Evolutionary conservation across 2,888 invertebrate genomes (phyloP), one percentile per base, ranked within the genome.

Genomic region (Caenorhabditis wallacei): DNA sequence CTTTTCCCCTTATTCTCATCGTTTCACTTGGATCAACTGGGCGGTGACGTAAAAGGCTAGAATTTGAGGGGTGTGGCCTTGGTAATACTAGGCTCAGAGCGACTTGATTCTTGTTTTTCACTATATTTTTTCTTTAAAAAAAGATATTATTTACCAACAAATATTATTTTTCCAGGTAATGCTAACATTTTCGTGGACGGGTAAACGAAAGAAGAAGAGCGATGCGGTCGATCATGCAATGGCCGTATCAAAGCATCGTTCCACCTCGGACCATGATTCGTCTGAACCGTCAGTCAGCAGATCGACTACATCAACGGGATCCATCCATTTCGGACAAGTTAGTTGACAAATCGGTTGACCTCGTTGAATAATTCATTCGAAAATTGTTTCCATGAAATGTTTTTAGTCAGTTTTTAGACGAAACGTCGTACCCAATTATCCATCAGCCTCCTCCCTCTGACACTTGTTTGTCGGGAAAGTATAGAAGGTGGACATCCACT

Each of bases 121-220:
- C 30, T 8, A 30, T 56, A 7, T 56, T 11, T 16, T 56, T 30
- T 1, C n/a, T 57, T 56, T 16, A 11, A 56, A 26, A 26, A 22
- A 4, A 13, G 4, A 56, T 56, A 30, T 30, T 30, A n/a, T n/a
- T n/a, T n/a, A n/a, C n/a, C n/a, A n/a, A n/a, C 30, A 30, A 30
- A 30, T 30, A 3, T 40, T 40, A 13, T 40, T 13, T 40, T 40
- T 79, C 18, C 69, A 79, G 79, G 79, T 79, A 79, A 80, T 80
- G 80, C 57, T 79, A 56, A 70, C 70, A 37, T 79, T 80, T 68
- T 70, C 80, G 59, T 80, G 80, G 80, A 64, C 80, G 80, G 80
- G 80, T 80, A 80, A 80, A 24, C 72, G 72, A 43, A 80, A 80
- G 57, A 80, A 80, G 51, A 80, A 74, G 59, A 79, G 79, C n/a